Percentiles rank a stretch among this genome's conserved stretches.
Evolutionary conservation across 1,140 invertebrate species (phyloP).

Genomic region (Sycophila sp.): DNA sequence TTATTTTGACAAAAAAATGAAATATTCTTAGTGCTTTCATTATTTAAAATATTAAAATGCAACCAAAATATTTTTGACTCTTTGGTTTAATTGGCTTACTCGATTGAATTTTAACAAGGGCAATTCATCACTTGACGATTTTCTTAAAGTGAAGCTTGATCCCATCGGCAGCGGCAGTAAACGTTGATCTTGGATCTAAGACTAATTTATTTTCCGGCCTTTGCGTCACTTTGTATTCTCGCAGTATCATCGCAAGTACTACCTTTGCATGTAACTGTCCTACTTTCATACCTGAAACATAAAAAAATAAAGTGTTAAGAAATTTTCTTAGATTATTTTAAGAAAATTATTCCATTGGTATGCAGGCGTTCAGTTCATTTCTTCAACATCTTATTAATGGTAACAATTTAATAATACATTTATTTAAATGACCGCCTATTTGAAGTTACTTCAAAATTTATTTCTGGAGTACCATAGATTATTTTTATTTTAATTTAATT

Average conservation of each 20-base stretch:
- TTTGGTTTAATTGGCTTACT: no score
- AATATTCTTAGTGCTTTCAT: no score
- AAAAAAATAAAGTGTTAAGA: conserved; percentile 44
- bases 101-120: no score
- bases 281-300: conserved; percentile 70
- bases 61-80: no score
- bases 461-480: conserved; percentile 52
- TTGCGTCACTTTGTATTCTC: conserved; percentile 61
- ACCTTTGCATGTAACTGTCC: conserved; percentile 75
- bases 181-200: conserved; percentile 55
- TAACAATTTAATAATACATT: background rate
- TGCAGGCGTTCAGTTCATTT: no score
- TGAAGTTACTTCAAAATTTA: background rate
- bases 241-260: conserved; percentile 66
- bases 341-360: conserved; percentile 44
- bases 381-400: no score
- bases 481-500: conserved; percentile 51
- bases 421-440: background rate
- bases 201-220: conserved; percentile 47
- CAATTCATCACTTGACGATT: conserved; percentile 11
- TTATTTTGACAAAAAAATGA: no score
- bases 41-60: no score
- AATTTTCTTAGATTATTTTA: conserved; percentile 28
- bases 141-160: conserved; percentile 45
- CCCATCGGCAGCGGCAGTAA: conserved; percentile 52